Conservation (phyloP, 1,140 invertebrate genomes). For the Drosophila bifasciata region DNA sequence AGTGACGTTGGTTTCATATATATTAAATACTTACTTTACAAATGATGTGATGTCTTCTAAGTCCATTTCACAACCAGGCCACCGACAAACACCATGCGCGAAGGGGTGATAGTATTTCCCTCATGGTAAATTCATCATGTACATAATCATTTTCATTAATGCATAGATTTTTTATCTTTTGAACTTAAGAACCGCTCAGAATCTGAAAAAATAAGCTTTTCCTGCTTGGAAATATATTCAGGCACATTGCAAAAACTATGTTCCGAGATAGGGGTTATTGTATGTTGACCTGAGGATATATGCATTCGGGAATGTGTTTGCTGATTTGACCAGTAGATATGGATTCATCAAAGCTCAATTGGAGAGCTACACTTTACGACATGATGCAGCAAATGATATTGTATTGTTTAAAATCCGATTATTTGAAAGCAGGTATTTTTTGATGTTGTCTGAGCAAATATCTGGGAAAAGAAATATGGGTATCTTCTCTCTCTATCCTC, state of each 20-base stretch:
- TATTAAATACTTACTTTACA: slow-evolving; percentile 90
- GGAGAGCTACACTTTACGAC: no score
- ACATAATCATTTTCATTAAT: slow-evolving; percentile 68
- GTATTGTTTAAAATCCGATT: no score
- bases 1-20: no score
- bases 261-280: slow-evolving; percentile 50
- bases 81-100: slow-evolving; percentile 97
- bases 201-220: slow-evolving; percentile 69
- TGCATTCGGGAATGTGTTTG: slow-evolving; percentile 55
- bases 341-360: slow-evolving; percentile 57
- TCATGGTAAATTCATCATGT: slow-evolving; percentile 68
- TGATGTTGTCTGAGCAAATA: no score
- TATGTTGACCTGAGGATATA: slow-evolving; percentile 47
- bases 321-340: slow-evolving; percentile 44
- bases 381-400: no score
- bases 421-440: no score
- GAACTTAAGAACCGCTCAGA: slow-evolving; percentile 59
- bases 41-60: slow-evolving; percentile 96
- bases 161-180: slow-evolving; percentile 67
- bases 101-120: slow-evolving; percentile 89
- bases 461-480: no score
- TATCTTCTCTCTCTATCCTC: no score
- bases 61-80: slow-evolving; percentile 97
- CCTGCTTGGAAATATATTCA: slow-evolving; percentile 67
- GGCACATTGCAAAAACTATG: slow-evolving; percentile 66